Conservation (phyloP, 2,797 vertebrate species). For the Pagetopsis macropterus region DNA sequence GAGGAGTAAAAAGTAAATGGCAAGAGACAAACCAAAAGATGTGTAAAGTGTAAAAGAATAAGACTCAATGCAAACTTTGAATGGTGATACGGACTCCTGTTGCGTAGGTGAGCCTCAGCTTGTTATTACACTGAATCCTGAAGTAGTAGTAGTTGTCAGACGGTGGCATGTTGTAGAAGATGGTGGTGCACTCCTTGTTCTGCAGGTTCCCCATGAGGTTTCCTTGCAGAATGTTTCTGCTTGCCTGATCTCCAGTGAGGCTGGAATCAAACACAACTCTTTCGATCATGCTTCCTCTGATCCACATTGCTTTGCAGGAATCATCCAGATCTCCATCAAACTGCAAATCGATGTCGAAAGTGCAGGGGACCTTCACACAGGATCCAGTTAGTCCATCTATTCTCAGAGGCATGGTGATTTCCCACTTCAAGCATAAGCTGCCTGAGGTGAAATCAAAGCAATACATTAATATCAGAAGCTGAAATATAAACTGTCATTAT, state of each 20-base stretch:
- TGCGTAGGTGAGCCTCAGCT: slow-evolving; percentile 59
- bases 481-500: too few species aligned
- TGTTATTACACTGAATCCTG: slow-evolving; percentile 69
- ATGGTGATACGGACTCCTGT: slow-evolving; percentile 39
- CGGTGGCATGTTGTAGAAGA: slow-evolving; percentile 62
- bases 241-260: slow-evolving; percentile 28
- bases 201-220: slow-evolving; percentile 63
- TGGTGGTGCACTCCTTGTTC: slow-evolving; percentile 73
- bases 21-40: background rate
- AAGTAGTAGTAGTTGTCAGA: slow-evolving; percentile 63
- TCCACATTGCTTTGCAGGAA: too few species aligned
- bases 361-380: too few species aligned
- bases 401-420: too few species aligned
- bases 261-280: slow-evolving; percentile 70
- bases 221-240: slow-evolving; percentile 31
- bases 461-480: background rate
- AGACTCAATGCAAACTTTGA: slow-evolving; percentile 46
- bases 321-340: too few species aligned
- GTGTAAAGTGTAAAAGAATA: background rate
- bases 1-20: slow-evolving; percentile 14
- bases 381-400: too few species aligned
- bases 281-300: background rate
- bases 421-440: background rate
- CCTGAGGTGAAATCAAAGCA: slow-evolving; percentile 39
- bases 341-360: too few species aligned